phyloP scores from a whole-genome alignment of 2,888 invertebrate species.

The Idaea biselata region DNA sequence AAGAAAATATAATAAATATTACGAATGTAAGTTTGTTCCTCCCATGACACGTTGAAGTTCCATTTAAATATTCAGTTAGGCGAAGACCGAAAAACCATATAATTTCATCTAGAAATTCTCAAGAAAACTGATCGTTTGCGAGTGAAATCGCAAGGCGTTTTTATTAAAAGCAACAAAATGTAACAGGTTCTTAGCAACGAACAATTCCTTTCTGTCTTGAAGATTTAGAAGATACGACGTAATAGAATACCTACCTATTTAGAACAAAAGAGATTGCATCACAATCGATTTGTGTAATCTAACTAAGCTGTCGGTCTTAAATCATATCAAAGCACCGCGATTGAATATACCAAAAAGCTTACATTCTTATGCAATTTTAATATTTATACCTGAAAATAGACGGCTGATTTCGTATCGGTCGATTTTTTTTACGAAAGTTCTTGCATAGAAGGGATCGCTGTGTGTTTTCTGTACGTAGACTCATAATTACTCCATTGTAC shows the following conservation, averaged over 20 bases:
- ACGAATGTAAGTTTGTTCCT: too few relatives aligned
- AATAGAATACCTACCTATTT: neutral
- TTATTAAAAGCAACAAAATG: neutral
- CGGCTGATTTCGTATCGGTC: neutral
- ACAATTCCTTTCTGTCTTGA: neutral
- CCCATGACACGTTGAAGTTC: too few relatives aligned
- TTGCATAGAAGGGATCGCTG: too few relatives aligned
- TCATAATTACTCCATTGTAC: too few relatives aligned
- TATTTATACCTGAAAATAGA: neutral
- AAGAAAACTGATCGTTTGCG: too few relatives aligned
- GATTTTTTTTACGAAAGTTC: too few relatives aligned
- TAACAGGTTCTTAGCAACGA: neutral
- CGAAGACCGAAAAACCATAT: too few relatives aligned
- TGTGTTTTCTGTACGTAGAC: too few relatives aligned
- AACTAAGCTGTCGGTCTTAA: neutral
- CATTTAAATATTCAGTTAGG: too few relatives aligned
- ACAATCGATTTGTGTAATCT: constrained; percentile 1
- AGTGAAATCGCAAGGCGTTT: neutral
- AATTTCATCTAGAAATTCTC: too few relatives aligned
- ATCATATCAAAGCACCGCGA: neutral
- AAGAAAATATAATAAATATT: too few relatives aligned
- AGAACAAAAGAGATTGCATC: constrained; percentile 1
- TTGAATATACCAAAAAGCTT: neutral
- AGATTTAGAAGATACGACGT: neutral
- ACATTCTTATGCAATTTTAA: constrained; percentile 1